Evolutionary conservation across 2,888 invertebrate species (phyloP).

Genomic region (Neoaliturus tenellus): DNA sequence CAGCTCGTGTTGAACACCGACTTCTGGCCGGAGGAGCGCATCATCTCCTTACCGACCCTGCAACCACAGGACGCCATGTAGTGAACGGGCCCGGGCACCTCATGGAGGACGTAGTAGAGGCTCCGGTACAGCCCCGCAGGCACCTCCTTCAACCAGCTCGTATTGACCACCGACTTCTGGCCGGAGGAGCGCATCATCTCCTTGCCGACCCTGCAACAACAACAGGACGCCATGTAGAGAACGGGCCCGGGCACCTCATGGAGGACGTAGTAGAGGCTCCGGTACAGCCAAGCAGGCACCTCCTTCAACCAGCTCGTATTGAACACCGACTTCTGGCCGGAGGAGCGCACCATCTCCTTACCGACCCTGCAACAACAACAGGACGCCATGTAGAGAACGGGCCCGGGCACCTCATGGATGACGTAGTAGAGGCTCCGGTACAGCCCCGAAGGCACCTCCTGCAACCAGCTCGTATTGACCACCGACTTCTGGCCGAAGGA

Average conservation of each 20-base stretch:
- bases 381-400: too few species aligned
- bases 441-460: neutral
- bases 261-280: neutral
- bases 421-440: neutral
- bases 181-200: conserved; percentile 8
- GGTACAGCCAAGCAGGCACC: neutral
- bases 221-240: neutral
- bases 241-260: neutral
- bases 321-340: neutral
- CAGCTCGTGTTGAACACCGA: conserved; percentile 25
- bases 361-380: neutral
- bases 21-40: neutral
- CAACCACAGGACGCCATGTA: neutral
- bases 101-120: neutral
- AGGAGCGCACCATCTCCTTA: conserved; percentile 17
- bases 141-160: conserved; percentile 25
- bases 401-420: neutral
- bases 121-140: neutral
- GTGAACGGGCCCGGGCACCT: neutral
- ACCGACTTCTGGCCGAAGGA: conserved; percentile 2
- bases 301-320: conserved; percentile 38
- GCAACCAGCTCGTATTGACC: conserved; percentile 29
- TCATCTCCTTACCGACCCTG: conserved; percentile 30
- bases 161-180: conserved; percentile 1
- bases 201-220: conserved; percentile 1